Evolutionary conservation across 1,140 invertebrate species (phyloP).

Genomic region (Lucilia sericata): DNA sequence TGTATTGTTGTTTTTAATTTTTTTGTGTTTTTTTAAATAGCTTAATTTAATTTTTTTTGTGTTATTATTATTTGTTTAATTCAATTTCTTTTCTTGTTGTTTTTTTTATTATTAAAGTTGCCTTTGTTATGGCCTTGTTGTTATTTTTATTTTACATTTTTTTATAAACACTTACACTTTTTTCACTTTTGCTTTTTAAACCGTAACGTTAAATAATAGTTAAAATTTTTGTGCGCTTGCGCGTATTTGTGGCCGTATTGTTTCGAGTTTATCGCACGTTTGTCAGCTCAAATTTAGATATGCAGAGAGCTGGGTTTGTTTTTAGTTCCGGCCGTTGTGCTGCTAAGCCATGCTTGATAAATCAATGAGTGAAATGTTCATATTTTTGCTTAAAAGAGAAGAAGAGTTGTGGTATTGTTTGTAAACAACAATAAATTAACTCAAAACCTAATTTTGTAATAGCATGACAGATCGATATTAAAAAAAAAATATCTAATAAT

Average conservation of each 20-base stretch:
- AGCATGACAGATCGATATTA: no score
- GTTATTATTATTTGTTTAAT: constrained; percentile 17
- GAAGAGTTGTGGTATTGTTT: background rate
- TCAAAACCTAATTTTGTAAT: no score
- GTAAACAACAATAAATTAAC: no score
- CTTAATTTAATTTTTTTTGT: constrained; percentile 8
- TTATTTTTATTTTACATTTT: constrained; percentile 19
- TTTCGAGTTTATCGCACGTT: constrained; percentile 35
- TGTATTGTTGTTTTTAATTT: background rate
- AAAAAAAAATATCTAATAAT: no score
- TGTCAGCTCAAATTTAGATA: constrained; percentile 16
- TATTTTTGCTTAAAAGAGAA: constrained; percentile 4
- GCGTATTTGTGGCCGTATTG: constrained; percentile 35
- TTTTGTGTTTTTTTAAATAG: constrained; percentile 6
- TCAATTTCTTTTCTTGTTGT: background rate
- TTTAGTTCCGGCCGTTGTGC: constrained; percentile 28
- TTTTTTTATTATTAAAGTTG: background rate
- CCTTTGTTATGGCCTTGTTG: background rate
- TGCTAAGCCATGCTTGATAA: background rate
- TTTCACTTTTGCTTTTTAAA: constrained; percentile 39
- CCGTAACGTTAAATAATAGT: constrained; percentile 33
- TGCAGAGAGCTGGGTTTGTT: constrained; percentile 13
- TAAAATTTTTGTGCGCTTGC: background rate
- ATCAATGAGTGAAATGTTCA: constrained; percentile 34
- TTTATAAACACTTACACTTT: constrained; percentile 30